Percentiles rank a stretch among this genome's conserved stretches.
Conservation (phyloP, 2,113 vertebrate genomes). For the Nibea coibor region DNA sequence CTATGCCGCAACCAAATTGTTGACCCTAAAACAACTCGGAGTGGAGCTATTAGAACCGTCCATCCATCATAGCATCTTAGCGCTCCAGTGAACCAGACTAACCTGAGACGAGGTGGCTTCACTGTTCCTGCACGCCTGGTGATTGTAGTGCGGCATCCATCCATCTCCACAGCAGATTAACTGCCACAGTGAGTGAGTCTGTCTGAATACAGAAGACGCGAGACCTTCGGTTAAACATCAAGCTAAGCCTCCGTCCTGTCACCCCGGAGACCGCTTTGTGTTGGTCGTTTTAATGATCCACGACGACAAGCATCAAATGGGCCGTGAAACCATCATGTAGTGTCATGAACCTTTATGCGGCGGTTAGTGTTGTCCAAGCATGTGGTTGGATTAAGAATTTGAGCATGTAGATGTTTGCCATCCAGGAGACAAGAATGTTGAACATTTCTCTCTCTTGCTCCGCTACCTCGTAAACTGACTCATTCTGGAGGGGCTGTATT, state of each 20-base stretch:
- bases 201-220: not conserved
- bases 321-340: not conserved
- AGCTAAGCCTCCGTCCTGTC: conserved; percentile 1
- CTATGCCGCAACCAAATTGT: no score
- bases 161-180: conserved; percentile 19
- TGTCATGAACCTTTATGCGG: not conserved
- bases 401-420: not conserved
- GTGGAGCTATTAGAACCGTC: not conserved
- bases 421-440: not conserved
- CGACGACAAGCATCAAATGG: conserved; percentile 36
- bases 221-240: conserved; percentile 47
- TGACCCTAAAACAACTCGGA: not conserved
- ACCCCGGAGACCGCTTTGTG: conserved; percentile 20
- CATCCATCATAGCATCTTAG: not conserved
- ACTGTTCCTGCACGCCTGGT: not conserved
- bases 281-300: conserved; percentile 13
- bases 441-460: not conserved
- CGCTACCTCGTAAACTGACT: not conserved
- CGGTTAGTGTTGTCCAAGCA: not conserved
- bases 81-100: not conserved
- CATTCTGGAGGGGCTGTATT: no score
- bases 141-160: not conserved
- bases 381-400: not conserved
- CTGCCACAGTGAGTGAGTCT: not conserved
- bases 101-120: not conserved